These are phyloP conservation scores for Suncus etruscus DNA, from an alignment of 2,113 vertebrate species.

Conservation along the genomic window DNA sequence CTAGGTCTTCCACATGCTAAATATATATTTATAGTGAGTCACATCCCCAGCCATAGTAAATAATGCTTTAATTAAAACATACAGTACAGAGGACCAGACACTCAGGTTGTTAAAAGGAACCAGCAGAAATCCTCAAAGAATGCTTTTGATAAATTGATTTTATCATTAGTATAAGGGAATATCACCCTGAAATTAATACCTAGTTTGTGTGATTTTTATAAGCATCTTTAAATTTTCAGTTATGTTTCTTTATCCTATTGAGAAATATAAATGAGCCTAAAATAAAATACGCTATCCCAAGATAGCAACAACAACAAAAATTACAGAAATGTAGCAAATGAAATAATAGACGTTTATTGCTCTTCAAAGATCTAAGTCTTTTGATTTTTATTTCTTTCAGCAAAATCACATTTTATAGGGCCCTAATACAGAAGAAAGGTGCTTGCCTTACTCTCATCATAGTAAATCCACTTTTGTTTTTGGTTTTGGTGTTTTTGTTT, in stretches of 20 bases:
- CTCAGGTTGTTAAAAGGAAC: accelerated
- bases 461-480: too few species aligned
- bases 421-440: too few species aligned
- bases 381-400: neutral
- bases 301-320: neutral
- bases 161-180: neutral
- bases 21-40: too few species aligned
- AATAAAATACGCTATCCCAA: neutral
- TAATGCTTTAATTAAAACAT: neutral
- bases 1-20: too few species aligned
- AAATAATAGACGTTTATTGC: neutral
- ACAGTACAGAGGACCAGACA: neutral
- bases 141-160: neutral
- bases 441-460: too few species aligned
- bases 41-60: too few species aligned
- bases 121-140: neutral
- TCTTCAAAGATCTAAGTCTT: neutral
- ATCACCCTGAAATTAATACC: neutral
- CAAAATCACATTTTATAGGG: neutral
- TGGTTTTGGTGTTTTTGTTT: neutral
- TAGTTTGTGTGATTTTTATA: neutral
- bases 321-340: neutral
- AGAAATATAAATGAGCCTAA: neutral
- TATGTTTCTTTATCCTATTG: too few species aligned
- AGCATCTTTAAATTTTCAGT: neutral